A percentile compares a stretch with the other conserved stretches of the same genome.
These are phyloP conservation scores for Drosophila hydei DNA, from an alignment of 1,140 invertebrate genomes.

Conservation along the genomic window DNA sequence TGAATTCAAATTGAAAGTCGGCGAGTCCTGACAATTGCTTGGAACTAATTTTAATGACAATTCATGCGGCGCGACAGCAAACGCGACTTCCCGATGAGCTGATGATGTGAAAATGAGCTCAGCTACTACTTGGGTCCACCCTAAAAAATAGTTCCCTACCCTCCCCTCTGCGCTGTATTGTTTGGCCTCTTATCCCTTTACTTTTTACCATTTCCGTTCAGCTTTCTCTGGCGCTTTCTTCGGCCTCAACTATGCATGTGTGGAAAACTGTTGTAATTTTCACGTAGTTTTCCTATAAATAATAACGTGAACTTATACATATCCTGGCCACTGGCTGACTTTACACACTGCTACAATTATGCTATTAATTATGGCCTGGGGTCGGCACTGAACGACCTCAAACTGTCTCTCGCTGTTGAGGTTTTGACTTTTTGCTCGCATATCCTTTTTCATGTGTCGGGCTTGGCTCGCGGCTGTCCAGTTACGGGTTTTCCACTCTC, in stretches of 20 bases:
- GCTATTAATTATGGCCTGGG: slow-evolving; percentile 64
- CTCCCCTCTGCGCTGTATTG: neutral
- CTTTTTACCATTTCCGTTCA: slow-evolving; percentile 21
- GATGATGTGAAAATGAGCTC: slow-evolving; percentile 53
- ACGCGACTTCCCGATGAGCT: slow-evolving; percentile 41
- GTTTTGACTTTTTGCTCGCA: slow-evolving; percentile 64
- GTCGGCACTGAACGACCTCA: slow-evolving; percentile 28
- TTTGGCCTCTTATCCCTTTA: slow-evolving; percentile 28
- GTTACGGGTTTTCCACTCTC: neutral
- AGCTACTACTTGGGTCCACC: neutral
- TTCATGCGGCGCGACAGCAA: slow-evolving; percentile 60
- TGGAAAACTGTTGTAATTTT: slow-evolving; percentile 44
- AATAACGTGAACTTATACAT: slow-evolving; percentile 2
- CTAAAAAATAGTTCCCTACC: slow-evolving; percentile 19
- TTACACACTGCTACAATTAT: slow-evolving; percentile 34
- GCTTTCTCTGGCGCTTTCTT: slow-evolving; percentile 15
- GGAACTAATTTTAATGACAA: slow-evolving; percentile 83
- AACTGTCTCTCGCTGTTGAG: slow-evolving; percentile 7
- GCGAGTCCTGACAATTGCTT: slow-evolving; percentile 29
- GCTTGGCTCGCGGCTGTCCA: slow-evolving; percentile 32
- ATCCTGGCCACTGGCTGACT: slow-evolving; percentile 28
- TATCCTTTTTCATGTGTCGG: slow-evolving; percentile 53
- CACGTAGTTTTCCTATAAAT: slow-evolving; percentile 43
- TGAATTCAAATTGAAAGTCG: slow-evolving; percentile 5
- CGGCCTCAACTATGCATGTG: slow-evolving; percentile 34